phyloP scores from a whole-genome alignment of 37 sponge, comb jelly and placozoan genomes.

The Tethya wilhelma region DNA sequence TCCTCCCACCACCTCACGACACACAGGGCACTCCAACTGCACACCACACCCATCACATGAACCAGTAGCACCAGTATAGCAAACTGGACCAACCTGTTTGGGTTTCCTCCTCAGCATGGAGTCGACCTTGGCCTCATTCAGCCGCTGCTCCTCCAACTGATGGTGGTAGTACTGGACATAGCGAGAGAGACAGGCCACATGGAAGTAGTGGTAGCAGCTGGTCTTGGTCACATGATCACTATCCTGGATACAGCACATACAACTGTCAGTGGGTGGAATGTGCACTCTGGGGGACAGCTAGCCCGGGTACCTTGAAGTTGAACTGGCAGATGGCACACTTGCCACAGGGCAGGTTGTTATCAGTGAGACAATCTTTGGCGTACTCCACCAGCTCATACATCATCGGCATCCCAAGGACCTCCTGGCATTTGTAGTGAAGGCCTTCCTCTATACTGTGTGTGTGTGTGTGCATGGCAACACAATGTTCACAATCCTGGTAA shows the following conservation, averaged over 20 bases:
- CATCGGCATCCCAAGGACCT: slow-evolving; percentile 45
- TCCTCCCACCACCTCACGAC: slow-evolving; percentile 28
- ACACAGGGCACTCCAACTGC: slow-evolving; percentile 69
- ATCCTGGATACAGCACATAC: slow-evolving; percentile 25
- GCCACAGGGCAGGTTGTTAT: slow-evolving; percentile 69
- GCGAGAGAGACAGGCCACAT: slow-evolving; percentile 45
- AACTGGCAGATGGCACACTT: slow-evolving; percentile 76
- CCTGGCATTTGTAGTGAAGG: not conserved
- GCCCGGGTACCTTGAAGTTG: slow-evolving; percentile 25
- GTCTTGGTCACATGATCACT: slow-evolving; percentile 57
- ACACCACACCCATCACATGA: not conserved
- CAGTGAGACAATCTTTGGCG: slow-evolving; percentile 67
- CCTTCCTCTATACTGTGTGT: slow-evolving; percentile 38
- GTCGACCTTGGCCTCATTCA: not conserved
- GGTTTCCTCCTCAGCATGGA: slow-evolving; percentile 8
- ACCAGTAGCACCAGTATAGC: not conserved
- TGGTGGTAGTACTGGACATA: slow-evolving; percentile 37
- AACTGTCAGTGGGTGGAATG: not conserved
- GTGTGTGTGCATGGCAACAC: not conserved
- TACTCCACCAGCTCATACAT: slow-evolving; percentile 57
- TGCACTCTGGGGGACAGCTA: not conserved
- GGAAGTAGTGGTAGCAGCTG: slow-evolving; percentile 81
- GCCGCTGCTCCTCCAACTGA: not conserved
- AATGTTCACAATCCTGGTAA: not conserved
- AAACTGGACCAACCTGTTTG: slow-evolving; percentile 1